Evolutionary conservation across 2,888 invertebrate species (phyloP), one percentile per base, ranked within the genome.

Genomic region (Drosophila nr. perissopoda): DNA sequence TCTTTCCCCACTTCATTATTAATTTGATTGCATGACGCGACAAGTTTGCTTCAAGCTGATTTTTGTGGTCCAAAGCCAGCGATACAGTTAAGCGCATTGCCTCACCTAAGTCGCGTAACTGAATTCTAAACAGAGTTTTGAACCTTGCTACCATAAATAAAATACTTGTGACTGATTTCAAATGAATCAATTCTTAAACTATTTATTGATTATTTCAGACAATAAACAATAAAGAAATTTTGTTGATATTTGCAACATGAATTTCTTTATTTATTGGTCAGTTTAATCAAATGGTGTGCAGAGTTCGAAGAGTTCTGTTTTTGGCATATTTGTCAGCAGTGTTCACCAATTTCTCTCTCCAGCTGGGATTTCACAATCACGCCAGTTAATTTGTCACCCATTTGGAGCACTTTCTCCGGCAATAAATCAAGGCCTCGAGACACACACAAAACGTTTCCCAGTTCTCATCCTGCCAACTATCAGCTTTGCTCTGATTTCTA

Each of bases 1-100:
- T 54, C 18, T 10, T 57, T 51, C 42, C 46, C 46, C 31, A 33
- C 42, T 76, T 76, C 65, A 66, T 51, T 34, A 18, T 59, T 56
- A 71, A 83, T 83, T 83, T 82, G 75, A 80, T 83, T 74, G 77
- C 60, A 80, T 83, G 83, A 83, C 79, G 60, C 67, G 83, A 70
- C 83, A 68, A 53, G 48, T 71, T 78, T 65, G 29, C 4, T 1
- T 16, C 27, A 49, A 59, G 61, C 60, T 52, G 54, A 54, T 25
- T 38, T 40, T 40, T 58, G 1, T 25, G n/a, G 18, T 7, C 18
- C 10, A 29, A 42, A 46, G 4, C 7, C 33, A 6, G 33, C 46
- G 33, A 36, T 56, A 68, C 68, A 62, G 68, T 71, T 71, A 62
- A 68, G 71, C 62, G 54, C 33, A 58, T 71, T 71, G 57, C 38